These are phyloP conservation scores for Augiades crinisus DNA, from an alignment of 2,888 invertebrate species.

Conservation along the genomic window DNA sequence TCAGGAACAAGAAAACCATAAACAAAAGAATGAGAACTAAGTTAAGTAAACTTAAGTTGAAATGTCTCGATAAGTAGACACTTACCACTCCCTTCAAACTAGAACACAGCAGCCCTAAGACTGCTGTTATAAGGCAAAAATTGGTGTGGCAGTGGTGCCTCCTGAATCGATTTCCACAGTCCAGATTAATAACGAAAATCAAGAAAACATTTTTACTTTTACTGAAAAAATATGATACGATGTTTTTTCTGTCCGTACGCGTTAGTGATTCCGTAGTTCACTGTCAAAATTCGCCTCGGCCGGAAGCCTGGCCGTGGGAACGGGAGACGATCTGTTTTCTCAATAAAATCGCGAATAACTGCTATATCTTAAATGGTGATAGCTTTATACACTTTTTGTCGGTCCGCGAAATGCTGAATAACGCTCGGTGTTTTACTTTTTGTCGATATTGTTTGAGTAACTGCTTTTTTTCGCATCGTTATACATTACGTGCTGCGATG, in stretches of 20 bases:
- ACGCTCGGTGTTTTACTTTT: slow-evolving; percentile 18
- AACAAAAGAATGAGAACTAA: too few relatives aligned
- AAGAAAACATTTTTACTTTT: not conserved
- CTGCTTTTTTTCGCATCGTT: slow-evolving; percentile 9
- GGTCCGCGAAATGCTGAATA: slow-evolving; percentile 23
- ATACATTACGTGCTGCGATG: not conserved
- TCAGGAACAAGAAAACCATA: too few relatives aligned
- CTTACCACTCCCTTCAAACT: too few relatives aligned
- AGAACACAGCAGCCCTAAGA: too few relatives aligned
- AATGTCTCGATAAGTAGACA: too few relatives aligned
- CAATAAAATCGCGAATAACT: slow-evolving; percentile 69
- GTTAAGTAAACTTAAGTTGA: too few relatives aligned
- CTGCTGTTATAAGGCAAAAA: too few relatives aligned
- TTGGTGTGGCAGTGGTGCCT: too few relatives aligned
- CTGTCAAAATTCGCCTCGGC: slow-evolving; percentile 80
- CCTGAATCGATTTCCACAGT: not conserved
- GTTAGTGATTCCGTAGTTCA: slow-evolving; percentile 68
- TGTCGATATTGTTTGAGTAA: slow-evolving; percentile 16
- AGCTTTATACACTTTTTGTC: slow-evolving; percentile 36
- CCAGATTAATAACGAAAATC: not conserved
- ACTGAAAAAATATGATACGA: too few relatives aligned
- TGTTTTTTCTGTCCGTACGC: slow-evolving; percentile 58
- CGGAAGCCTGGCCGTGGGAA: slow-evolving; percentile 76
- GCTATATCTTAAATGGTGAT: slow-evolving; percentile 54
- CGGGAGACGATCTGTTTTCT: slow-evolving; percentile 65